Evolutionary conservation across 2,888 invertebrate species (phyloP).

Genomic region (Phytoseiulus persimilis): DNA sequence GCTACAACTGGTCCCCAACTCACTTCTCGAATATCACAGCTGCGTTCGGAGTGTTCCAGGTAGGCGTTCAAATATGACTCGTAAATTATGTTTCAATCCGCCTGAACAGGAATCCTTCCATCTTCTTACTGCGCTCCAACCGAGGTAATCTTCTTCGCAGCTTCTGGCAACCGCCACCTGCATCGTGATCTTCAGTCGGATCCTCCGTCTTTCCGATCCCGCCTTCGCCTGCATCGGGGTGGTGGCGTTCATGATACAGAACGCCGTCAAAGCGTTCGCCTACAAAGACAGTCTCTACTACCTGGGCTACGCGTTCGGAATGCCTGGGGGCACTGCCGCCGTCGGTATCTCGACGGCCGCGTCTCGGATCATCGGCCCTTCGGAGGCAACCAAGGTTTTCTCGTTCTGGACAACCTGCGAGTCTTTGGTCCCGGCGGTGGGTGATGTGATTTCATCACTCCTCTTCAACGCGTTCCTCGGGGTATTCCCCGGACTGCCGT

Average conservation of each 20-base stretch:
- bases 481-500: conserved; percentile 15
- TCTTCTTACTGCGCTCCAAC: background rate
- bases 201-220: conserved; percentile 20
- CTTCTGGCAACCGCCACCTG: conserved; percentile 24
- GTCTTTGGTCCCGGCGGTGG: conserved; percentile 16
- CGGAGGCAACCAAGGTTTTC: conserved; percentile 18
- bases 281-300: conserved; percentile 18
- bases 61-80: background rate
- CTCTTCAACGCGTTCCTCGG: conserved; percentile 33
- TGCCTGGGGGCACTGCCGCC: conserved; percentile 19
- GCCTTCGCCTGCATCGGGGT: conserved; percentile 31
- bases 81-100: too few species aligned
- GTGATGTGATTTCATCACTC: conserved; percentile 30
- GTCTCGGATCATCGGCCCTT: conserved; percentile 30
- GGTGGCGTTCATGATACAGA: conserved; percentile 34
- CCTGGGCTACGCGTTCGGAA: conserved; percentile 22
- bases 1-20: conserved; percentile 35
- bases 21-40: conserved; percentile 25
- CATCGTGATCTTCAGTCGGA: conserved; percentile 23
- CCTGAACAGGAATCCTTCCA: too few species aligned
- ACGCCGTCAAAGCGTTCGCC: conserved; percentile 26
- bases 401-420: conserved; percentile 37
- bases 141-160: background rate
- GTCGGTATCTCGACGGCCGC: conserved; percentile 26
- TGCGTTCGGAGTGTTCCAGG: conserved; percentile 17